phyloP scores from a whole-genome alignment of 1,140 invertebrate species.

The Cydia strobilella region DNA sequence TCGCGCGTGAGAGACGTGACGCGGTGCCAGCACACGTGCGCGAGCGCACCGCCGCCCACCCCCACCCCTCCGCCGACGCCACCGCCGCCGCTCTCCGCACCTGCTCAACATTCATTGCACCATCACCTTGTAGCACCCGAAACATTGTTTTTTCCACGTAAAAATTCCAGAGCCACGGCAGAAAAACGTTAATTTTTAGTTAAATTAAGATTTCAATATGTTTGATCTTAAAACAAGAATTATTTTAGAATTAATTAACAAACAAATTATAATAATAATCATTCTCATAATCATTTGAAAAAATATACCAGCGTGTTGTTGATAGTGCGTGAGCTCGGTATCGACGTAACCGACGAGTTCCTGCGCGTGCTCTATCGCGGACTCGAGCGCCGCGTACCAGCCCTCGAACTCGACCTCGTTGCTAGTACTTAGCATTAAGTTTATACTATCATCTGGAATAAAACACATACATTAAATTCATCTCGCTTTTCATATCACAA shows the following conservation, averaged over 20 bases:
- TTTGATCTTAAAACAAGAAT: too few species aligned
- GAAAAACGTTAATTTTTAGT: too few species aligned
- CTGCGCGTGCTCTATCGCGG: constrained; percentile 85
- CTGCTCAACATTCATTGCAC: not conserved
- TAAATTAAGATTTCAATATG: too few species aligned
- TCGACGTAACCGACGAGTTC: constrained; percentile 61
- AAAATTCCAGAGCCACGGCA: too few species aligned
- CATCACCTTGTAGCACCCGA: not conserved
- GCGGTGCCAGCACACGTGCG: constrained; percentile 98
- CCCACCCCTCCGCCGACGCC: constrained; percentile 82
- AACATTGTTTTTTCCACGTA: too few species aligned
- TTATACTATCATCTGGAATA: constrained; percentile 76
- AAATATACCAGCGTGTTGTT: constrained; percentile 46
- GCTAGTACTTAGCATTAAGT: constrained; percentile 87
- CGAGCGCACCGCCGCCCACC: constrained; percentile 90
- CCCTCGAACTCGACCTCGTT: constrained; percentile 92
- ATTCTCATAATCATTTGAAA: too few species aligned
- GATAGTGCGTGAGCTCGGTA: constrained; percentile 55
- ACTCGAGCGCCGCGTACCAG: constrained; percentile 92
- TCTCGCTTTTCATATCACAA: too few species aligned
- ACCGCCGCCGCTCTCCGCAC: constrained; percentile 31
- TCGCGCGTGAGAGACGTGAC: constrained; percentile 92
- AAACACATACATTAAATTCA: not conserved
- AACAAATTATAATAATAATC: not conserved
- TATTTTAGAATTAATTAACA: too few species aligned